Evolutionary conservation across 2,797 vertebrate genomes (phyloP).

Genomic region (Anas flavirostris): DNA sequence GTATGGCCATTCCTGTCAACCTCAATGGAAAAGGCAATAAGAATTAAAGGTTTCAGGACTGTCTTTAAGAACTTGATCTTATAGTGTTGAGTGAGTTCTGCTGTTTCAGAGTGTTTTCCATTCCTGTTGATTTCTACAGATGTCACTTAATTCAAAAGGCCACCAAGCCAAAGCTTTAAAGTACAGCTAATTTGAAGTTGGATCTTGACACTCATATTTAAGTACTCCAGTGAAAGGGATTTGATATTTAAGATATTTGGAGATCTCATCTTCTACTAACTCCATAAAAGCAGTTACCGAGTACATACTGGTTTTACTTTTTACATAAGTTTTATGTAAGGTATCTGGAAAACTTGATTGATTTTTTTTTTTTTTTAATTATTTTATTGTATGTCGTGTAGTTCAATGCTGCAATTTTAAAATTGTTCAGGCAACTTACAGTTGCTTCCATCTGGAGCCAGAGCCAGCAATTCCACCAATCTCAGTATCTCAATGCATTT

Average conservation of each 20-base stretch:
- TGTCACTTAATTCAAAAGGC: background rate
- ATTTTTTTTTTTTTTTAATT: background rate
- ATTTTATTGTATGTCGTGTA: background rate
- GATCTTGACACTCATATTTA: background rate
- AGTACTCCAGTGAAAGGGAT: background rate
- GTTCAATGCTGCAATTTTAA: background rate
- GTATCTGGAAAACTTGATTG: background rate
- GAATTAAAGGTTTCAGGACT: background rate
- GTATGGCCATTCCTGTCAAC: background rate
- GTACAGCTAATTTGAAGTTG: background rate
- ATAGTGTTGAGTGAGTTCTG: background rate
- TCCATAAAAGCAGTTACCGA: background rate
- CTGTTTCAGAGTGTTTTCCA: background rate
- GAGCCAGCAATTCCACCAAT: background rate
- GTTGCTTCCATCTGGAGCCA: background rate
- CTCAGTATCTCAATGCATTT: conserved; percentile 31
- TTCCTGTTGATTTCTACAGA: background rate
- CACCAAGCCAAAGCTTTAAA: background rate
- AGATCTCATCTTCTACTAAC: background rate
- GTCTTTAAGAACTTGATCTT: background rate
- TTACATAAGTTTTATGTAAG: background rate
- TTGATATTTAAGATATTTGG: background rate
- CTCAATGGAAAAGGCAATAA: background rate
- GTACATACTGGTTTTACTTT: background rate
- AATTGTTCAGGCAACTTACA: conserved; percentile 25